A percentile compares a stretch with the other conserved stretches of the same genome.
Evolutionary conservation across 2,113 vertebrate species (phyloP).

Genomic region (Columba janthina): DNA sequence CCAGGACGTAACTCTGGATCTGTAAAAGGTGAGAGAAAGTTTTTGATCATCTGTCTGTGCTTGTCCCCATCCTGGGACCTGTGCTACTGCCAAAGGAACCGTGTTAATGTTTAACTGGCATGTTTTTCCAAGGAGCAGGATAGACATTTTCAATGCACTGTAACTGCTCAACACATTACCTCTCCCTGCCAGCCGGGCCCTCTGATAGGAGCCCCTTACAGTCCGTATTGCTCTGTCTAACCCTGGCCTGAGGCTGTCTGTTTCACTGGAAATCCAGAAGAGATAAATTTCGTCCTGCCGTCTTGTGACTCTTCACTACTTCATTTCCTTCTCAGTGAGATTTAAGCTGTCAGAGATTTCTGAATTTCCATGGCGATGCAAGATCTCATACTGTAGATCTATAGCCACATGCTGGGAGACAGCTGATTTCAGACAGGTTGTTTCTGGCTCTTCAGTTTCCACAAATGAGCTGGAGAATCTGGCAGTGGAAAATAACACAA

Average conservation of each 20-base stretch:
- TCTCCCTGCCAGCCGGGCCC: neutral
- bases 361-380: constrained; percentile 20
- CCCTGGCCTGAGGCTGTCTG: neutral
- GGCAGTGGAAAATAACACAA: neutral
- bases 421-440: neutral
- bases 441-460: neutral
- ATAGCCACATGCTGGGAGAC: neutral
- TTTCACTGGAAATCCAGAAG: neutral
- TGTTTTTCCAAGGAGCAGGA: neutral
- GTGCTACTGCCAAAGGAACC: neutral
- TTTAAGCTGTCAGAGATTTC: neutral
- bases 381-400: neutral
- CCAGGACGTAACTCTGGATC: neutral
- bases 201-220: neutral
- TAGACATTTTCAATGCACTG: neutral
- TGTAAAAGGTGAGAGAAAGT: neutral
- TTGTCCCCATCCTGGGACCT: neutral
- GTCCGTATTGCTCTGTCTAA: neutral
- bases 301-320: neutral
- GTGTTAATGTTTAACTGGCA: neutral
- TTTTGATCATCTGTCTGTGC: neutral
- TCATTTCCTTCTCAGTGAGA: neutral
- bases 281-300: neutral
- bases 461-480: neutral
- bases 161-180: neutral